A percentile compares a stretch with the other conserved stretches of the same genome.
Conservation (phyloP, 2,113 vertebrate species). For the Charadrius vociferus region DNA sequence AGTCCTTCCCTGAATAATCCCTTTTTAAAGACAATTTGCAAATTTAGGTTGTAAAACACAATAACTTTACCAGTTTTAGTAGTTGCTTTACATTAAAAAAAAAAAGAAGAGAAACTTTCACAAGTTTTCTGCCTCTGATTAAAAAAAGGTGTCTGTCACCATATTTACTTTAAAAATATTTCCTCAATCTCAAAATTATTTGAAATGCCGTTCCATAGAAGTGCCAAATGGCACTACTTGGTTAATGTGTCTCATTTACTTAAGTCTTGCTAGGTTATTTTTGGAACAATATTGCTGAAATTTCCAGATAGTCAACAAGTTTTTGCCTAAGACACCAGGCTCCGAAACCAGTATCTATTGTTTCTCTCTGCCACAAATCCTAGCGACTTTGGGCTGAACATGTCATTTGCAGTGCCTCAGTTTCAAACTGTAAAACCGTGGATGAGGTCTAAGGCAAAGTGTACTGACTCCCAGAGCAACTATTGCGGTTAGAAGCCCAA, state of each 20-base stretch:
- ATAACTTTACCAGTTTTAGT: background rate
- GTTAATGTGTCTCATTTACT: background rate
- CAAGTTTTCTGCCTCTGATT: background rate
- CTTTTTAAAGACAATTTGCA: background rate
- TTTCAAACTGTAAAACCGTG: background rate
- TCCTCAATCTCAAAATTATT: background rate
- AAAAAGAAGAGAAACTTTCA: background rate
- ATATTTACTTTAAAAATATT: background rate
- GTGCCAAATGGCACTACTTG: background rate
- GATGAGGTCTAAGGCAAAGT: background rate
- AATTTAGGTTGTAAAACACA: background rate
- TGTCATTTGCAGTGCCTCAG: background rate
- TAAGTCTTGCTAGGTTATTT: background rate
- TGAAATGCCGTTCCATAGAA: background rate
- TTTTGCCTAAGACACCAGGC: background rate
- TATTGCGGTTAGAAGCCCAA: background rate
- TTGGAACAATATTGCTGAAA: background rate
- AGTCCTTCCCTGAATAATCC: background rate
- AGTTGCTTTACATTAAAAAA: background rate
- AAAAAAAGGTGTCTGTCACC: background rate
- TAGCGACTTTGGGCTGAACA: background rate
- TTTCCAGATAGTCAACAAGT: background rate
- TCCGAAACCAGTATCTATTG: background rate
- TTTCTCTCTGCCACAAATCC: background rate
- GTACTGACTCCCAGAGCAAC: background rate